These are phyloP conservation scores for Cricetomys ansorgei DNA, from an alignment of 2,113 vertebrate genomes.

Conservation along the genomic window DNA sequence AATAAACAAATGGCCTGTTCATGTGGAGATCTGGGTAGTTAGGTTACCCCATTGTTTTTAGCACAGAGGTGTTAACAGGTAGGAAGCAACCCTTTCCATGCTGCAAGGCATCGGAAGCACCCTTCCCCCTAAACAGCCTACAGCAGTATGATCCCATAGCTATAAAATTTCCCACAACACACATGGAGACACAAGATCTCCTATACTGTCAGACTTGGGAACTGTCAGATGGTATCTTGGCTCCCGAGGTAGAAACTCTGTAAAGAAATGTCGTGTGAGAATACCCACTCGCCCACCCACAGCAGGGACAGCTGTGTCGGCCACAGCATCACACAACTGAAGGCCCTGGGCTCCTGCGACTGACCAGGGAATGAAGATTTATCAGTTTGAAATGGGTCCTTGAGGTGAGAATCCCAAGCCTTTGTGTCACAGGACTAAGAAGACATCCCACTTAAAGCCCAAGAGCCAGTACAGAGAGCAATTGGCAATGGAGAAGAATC, in stretches of 20 bases:
- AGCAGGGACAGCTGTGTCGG: background rate
- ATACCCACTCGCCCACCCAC: background rate
- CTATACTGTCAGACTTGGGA: accelerated
- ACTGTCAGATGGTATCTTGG: accelerated
- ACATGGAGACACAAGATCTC: accelerated
- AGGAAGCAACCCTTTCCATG: no score
- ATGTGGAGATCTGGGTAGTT: no score
- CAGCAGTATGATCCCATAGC: no score
- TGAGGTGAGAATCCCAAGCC: background rate
- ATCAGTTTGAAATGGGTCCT: background rate
- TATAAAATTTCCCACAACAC: no score
- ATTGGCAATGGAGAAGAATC: background rate
- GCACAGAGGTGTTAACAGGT: no score
- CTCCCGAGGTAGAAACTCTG: background rate
- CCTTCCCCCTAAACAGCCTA: no score
- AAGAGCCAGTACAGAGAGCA: background rate
- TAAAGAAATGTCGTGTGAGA: accelerated
- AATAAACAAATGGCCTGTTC: no score
- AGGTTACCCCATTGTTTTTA: no score
- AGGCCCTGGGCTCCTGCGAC: background rate
- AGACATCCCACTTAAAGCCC: background rate
- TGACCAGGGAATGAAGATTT: background rate
- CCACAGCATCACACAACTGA: background rate
- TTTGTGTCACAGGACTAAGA: background rate
- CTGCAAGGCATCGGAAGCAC: no score